These are phyloP conservation scores for Speoplatyrhinus poulsoni DNA, from an alignment of 2,113 vertebrate species.

Conservation along the genomic window DNA sequence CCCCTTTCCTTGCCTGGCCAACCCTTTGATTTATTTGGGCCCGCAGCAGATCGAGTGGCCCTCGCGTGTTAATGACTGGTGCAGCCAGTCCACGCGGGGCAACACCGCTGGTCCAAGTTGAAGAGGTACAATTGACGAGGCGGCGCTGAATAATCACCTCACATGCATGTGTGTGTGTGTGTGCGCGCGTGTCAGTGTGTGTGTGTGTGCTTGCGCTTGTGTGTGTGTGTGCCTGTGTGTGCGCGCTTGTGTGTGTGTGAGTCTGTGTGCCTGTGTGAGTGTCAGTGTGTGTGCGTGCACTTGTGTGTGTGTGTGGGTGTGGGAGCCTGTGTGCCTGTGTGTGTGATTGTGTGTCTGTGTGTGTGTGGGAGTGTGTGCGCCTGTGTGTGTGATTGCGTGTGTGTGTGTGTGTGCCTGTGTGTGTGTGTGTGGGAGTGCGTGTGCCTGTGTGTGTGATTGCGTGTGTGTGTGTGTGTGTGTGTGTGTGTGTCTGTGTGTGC, in stretches of 20 bases:
- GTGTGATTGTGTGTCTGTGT: conserved; percentile 2
- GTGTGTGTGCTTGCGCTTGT: not conserved
- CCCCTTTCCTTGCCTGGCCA: conserved; percentile 62
- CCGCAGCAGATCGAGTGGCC: conserved; percentile 65
- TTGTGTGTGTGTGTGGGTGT: not conserved
- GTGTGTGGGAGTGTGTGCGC: conserved; percentile 2
- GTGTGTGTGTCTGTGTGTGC: not conserved
- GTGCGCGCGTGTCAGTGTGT: not conserved
- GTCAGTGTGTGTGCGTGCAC: not conserved
- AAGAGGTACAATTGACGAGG: conserved; percentile 75
- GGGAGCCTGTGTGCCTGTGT: not conserved
- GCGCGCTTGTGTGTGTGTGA: too few relatives aligned
- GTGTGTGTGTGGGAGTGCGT: conserved; percentile 8
- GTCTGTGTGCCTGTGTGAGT: not conserved
- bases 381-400: not conserved
- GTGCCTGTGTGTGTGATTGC: not conserved
- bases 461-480: conserved; percentile 3
- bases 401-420: not conserved
- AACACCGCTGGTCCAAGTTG: conserved; percentile 69
- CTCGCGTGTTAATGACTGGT: conserved; percentile 72
- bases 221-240: too few relatives aligned
- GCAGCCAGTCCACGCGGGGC: conserved; percentile 57
- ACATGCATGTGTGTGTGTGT: conserved; percentile 11
- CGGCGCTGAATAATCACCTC: conserved; percentile 68
- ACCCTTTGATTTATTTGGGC: conserved; percentile 76